Evolutionary conservation across 2,113 vertebrate genomes (phyloP), one percentile per base, ranked within the genome.

Genomic region (Triplophysa tibetana): DNA sequence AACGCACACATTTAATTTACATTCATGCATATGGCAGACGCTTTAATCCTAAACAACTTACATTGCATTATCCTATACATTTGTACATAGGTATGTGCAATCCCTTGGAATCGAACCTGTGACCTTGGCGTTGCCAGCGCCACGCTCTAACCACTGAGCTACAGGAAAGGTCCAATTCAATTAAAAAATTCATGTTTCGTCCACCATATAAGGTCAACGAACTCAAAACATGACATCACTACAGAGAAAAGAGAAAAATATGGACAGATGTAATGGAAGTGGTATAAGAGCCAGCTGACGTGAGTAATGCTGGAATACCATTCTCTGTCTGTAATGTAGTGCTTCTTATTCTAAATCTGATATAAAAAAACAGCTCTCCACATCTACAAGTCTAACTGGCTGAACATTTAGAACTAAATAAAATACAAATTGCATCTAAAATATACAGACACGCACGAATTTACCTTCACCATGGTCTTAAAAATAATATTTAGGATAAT

Each of bases 131-230:
- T 4, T 4, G 29, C 29, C 3, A 29, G 29, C 29, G 29, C 29
- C 29, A 29, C 29, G 29, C 29, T 4, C 29, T 29, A 29, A 29
- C 4, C 29, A 29, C 29, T 29, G 29, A 29, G 26, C 26, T 29
- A 29, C 1, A 29, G 29, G 29, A 29, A 29, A 29, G 29, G 3
- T 29, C 11, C 12, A 60, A 23, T 60, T 73, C 70, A 70, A 56
- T 17, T 13, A 10, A 14, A 8, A 56, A 70, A 26, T 38, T 72
- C 26, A 41, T 1, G 14, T 24, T 24, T 24, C 4, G n/a, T 74
- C 70, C 70, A 60, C 70, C 70, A 43, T 74, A 74, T 74, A 74
- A 74, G 70, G 70, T 23, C 14, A 61, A 61, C 43, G 52, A 75
- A 48, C n/a, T 68, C 21, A 43, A 21, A 61, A 16, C 67, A 52